Percentiles rank a stretch among this genome's conserved stretches.
phyloP scores from a whole-genome alignment of 2,113 vertebrate genomes.

The Rhombomys opimus region DNA sequence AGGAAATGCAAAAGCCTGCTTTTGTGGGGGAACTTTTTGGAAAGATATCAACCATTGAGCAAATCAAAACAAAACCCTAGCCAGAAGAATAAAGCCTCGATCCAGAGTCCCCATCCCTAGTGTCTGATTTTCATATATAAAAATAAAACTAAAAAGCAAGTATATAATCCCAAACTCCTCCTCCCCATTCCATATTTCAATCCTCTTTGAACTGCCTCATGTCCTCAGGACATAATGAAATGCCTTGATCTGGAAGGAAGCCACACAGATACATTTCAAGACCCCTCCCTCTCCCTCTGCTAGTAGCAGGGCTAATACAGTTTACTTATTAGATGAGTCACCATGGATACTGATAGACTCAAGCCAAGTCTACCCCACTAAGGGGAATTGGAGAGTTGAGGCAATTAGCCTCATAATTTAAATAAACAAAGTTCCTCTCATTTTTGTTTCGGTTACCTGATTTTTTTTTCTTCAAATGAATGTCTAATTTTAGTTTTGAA shows the following conservation, averaged over 20 bases:
- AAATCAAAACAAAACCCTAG: conserved; percentile 71
- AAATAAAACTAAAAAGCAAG: conserved; percentile 75
- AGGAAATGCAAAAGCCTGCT: conserved; percentile 44
- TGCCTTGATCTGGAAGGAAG: conserved; percentile 76
- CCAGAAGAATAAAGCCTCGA: conserved; percentile 65
- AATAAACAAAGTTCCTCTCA: conserved; percentile 71
- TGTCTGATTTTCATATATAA: conserved; percentile 66
- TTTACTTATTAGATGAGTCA: conserved; percentile 82
- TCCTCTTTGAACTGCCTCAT: conserved; percentile 76
- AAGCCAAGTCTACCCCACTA: conserved; percentile 75
- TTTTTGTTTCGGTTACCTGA: conserved; percentile 77
- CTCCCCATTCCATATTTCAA: conserved; percentile 71
- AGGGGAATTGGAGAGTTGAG: conserved; percentile 79
- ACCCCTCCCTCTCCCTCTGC: conserved; percentile 68
- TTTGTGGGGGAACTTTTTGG: conserved; percentile 30
- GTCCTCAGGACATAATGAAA: conserved; percentile 78
- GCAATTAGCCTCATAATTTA: conserved; percentile 80
- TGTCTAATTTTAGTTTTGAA: conserved; percentile 72
- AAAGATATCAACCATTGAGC: conserved; percentile 59
- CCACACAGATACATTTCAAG: conserved; percentile 79
- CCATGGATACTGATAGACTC: conserved; percentile 78
- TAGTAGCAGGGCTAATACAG: conserved; percentile 76
- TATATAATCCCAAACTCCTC: conserved; percentile 54
- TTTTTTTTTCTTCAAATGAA: conserved; percentile 65
- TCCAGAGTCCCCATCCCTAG: conserved; percentile 31